Percentiles rank a stretch among this genome's conserved stretches.
These are phyloP conservation scores for Bombus huntii DNA, from an alignment of 1,140 invertebrate species.

Conservation along the genomic window DNA sequence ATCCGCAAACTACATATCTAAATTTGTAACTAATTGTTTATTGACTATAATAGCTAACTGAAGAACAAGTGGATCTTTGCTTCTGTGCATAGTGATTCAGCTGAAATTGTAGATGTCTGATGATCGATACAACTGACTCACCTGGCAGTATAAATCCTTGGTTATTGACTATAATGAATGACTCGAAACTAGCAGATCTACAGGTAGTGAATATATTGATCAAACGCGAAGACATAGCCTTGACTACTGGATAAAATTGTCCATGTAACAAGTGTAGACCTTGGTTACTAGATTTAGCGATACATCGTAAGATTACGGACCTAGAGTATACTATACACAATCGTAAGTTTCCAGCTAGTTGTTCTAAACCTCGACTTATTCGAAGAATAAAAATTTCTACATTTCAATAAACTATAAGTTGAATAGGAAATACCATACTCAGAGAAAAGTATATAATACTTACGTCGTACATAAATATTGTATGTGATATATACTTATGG, in stretches of 20 bases:
- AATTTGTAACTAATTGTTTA: neutral
- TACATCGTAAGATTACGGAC: neutral
- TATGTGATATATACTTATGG: neutral
- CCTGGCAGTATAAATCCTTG: neutral
- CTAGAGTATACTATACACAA: no score
- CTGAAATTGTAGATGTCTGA: neutral
- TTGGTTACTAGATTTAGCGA: neutral
- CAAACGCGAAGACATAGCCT: neutral
- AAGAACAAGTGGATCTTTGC: neutral
- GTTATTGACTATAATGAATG: conserved; percentile 10
- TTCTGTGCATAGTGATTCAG: neutral
- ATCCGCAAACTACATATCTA: neutral
- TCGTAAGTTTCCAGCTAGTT: neutral
- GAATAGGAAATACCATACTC: no score
- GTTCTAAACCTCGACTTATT: neutral
- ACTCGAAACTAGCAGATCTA: neutral
- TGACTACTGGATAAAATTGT: neutral
- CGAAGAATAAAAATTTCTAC: neutral
- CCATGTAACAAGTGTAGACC: neutral
- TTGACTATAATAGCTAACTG: neutral
- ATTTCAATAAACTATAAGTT: neutral
- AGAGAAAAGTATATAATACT: neutral
- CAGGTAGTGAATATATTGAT: neutral
- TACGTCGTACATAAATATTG: neutral
- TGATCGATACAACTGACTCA: neutral